Percentiles rank a stretch among this genome's conserved stretches.
These are phyloP conservation scores for Helicoverpa zea DNA, from an alignment of 1,140 invertebrate genomes.

Conservation along the genomic window DNA sequence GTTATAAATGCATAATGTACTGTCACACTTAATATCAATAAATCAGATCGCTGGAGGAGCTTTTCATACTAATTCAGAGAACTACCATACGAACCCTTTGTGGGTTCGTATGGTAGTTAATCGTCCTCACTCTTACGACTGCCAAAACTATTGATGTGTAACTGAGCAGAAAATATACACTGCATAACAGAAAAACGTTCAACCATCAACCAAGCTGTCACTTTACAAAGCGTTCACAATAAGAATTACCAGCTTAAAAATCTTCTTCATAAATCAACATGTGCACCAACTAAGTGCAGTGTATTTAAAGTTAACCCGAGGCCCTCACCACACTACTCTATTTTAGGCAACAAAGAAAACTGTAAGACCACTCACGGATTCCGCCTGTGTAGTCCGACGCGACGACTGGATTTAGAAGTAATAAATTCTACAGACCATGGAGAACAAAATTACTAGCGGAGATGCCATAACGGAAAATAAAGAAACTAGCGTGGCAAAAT, in stretches of 20 bases:
- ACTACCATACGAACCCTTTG: too few species aligned
- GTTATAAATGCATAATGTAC: too few species aligned
- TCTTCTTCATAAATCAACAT: not conserved
- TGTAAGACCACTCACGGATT: slow-evolving; percentile 37
- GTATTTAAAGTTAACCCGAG: slow-evolving; percentile 34
- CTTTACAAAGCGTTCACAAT: not conserved
- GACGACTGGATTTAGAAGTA: slow-evolving; percentile 47
- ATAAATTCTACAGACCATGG: slow-evolving; percentile 14
- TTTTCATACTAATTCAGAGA: too few species aligned
- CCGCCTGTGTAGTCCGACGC: slow-evolving; percentile 30
- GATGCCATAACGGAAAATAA: too few species aligned
- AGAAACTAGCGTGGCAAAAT: too few species aligned
- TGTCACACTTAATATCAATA: too few species aligned
- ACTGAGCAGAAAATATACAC: too few species aligned
- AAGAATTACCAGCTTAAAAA: not conserved
- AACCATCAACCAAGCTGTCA: not conserved
- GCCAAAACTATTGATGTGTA: too few species aligned
- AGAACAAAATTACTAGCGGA: too few species aligned
- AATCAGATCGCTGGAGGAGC: not conserved
- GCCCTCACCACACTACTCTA: slow-evolving; percentile 31
- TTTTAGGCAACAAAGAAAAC: slow-evolving; percentile 49
- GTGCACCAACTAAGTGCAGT: not conserved
- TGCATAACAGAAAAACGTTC: not conserved
- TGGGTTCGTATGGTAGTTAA: too few species aligned
- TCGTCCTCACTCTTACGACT: too few species aligned